These are phyloP conservation scores for Drosophila subpulchrella DNA, from an alignment of 1,140 invertebrate genomes.

Conservation along the genomic window DNA sequence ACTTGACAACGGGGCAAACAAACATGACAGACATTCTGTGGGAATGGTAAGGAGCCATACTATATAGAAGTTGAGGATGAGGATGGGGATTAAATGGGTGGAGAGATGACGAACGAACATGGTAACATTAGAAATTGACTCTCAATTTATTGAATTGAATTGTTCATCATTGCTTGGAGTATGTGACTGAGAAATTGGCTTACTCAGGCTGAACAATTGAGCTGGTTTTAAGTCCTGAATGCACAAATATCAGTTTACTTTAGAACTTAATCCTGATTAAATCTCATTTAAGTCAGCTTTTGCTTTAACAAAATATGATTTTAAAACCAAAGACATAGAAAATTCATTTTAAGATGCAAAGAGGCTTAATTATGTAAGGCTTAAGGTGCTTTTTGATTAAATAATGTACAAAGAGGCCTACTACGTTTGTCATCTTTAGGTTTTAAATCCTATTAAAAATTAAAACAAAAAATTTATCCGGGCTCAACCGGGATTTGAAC, in stretches of 20 bases:
- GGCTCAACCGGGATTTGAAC: conserved; percentile 94
- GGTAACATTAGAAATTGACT: conserved; percentile 46
- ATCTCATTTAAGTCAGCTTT: background rate
- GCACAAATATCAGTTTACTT: background rate
- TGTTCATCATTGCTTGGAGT: conserved; percentile 29
- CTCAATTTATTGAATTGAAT: conserved; percentile 49
- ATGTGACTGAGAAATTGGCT: conserved; percentile 14
- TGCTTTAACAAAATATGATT: background rate
- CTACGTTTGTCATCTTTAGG: background rate
- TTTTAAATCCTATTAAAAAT: background rate
- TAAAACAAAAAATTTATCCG: background rate
- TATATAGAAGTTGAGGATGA: background rate
- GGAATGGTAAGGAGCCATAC: background rate
- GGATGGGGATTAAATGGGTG: conserved; percentile 20
- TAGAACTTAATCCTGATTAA: background rate
- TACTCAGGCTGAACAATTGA: conserved; percentile 31
- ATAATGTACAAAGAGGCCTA: background rate
- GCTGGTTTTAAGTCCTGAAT: background rate
- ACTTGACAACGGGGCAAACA: conserved; percentile 71
- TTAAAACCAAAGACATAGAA: background rate
- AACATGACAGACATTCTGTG: conserved; percentile 63
- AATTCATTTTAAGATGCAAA: background rate
- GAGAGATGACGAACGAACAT: background rate
- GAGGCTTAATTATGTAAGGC: too few species aligned
- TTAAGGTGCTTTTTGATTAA: background rate